These are phyloP conservation scores for Saccopteryx bilineata DNA, from an alignment of 2,113 vertebrate genomes.

Conservation along the genomic window DNA sequence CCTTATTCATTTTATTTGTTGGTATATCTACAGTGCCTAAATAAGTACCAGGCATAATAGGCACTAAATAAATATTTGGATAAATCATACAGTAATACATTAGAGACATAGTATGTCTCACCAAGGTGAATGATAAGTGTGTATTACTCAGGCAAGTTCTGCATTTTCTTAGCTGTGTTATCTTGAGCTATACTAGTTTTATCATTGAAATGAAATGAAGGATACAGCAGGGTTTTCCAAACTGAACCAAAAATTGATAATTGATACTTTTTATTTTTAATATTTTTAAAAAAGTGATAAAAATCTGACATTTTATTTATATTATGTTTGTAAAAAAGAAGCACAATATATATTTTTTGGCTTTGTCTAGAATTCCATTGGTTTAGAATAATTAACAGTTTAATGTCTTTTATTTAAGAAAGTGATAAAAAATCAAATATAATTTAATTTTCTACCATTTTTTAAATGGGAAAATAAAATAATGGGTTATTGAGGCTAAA, in stretches of 20 bases:
- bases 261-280: slow-evolving; percentile 45
- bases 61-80: slow-evolving; percentile 26
- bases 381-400: slow-evolving; percentile 32
- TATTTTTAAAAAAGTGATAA: slow-evolving; percentile 28
- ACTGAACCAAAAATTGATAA: slow-evolving; percentile 40
- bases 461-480: slow-evolving; percentile 48
- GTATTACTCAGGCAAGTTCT: slow-evolving; percentile 29
- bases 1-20: background rate
- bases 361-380: slow-evolving; percentile 34
- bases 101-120: background rate
- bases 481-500: background rate
- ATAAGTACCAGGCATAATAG: background rate
- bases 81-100: background rate
- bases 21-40: background rate
- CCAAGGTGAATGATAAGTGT: background rate
- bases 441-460: slow-evolving; percentile 31
- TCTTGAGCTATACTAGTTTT: background rate
- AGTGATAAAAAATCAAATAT: slow-evolving; percentile 20
- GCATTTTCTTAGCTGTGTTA: background rate
- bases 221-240: slow-evolving; percentile 35
- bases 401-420: slow-evolving; percentile 54
- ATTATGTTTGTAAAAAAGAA: slow-evolving; percentile 25
- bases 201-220: slow-evolving; percentile 46
- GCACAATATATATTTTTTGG: slow-evolving; percentile 41
- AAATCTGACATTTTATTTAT: slow-evolving; percentile 54